Conservation (phyloP, 2,888 invertebrate species). For the Athalia cordata region DNA sequence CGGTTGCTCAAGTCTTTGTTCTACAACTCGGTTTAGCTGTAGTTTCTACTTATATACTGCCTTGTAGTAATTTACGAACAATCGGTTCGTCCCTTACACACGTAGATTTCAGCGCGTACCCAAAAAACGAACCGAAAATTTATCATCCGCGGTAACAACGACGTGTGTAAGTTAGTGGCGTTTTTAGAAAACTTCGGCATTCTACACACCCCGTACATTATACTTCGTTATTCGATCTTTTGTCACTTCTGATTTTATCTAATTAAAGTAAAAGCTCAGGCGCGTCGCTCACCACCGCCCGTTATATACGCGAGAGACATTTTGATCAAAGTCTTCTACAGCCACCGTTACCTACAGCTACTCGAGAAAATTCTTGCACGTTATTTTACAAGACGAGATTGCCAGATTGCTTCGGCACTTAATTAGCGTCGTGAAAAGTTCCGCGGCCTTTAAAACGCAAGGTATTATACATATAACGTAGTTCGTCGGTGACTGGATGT, state of each 20-base stretch:
- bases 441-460: background rate
- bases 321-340: constrained; percentile 17
- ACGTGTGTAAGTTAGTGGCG: background rate
- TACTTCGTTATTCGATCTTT: no score
- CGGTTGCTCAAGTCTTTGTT: constrained; percentile 21
- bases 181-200: no score
- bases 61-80: constrained; percentile 3
- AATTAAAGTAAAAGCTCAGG: background rate
- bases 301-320: constrained; percentile 4
- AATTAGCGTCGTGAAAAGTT: constrained; percentile 20
- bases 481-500: background rate
- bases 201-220: no score
- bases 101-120: background rate
- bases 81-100: background rate
- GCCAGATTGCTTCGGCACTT: constrained; percentile 23
- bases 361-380: constrained; percentile 11
- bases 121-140: background rate
- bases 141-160: background rate
- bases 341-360: no score
- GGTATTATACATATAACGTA: background rate
- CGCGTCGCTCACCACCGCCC: background rate
- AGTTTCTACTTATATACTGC: constrained; percentile 28
- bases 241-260: background rate
- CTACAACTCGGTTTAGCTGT: constrained; percentile 17
- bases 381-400: constrained; percentile 3